A percentile compares a stretch with the other conserved stretches of the same genome.
Conservation (phyloP, 2,797 vertebrate species). For the Sternarchorhynchus goeldii region DNA sequence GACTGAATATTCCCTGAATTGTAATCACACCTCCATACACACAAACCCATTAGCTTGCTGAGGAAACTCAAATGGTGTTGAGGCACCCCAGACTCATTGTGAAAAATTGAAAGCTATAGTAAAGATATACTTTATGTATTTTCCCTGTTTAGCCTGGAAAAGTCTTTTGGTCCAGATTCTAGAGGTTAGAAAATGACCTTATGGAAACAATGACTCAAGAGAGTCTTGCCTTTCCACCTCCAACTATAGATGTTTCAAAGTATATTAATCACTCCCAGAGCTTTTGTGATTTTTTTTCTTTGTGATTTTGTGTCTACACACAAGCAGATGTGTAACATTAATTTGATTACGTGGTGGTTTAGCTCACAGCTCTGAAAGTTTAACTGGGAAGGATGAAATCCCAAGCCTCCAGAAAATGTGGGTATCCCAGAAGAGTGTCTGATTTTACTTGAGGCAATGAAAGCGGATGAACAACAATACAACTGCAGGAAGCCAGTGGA, state of each 20-base stretch:
- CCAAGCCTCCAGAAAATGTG: slow-evolving; percentile 23
- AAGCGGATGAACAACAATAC: slow-evolving; percentile 12
- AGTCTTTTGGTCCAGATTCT: slow-evolving; percentile 56
- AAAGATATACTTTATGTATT: slow-evolving; percentile 64
- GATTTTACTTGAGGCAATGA: slow-evolving; percentile 12
- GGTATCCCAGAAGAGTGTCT: slow-evolving; percentile 20
- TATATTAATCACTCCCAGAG: slow-evolving; percentile 6
- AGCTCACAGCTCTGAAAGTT: neutral
- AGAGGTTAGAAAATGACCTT: slow-evolving; percentile 67
- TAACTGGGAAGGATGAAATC: slow-evolving; percentile 9
- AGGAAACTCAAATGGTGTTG: slow-evolving; percentile 30
- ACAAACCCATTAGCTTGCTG: slow-evolving; percentile 23
- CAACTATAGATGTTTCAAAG: slow-evolving; percentile 38
- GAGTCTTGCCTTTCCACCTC: slow-evolving; percentile 53
- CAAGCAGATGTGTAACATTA: slow-evolving; percentile 26
- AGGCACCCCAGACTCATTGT: slow-evolving; percentile 31
- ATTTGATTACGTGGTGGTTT: slow-evolving; percentile 33
- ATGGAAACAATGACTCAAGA: slow-evolving; percentile 74
- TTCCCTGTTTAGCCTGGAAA: slow-evolving; percentile 68
- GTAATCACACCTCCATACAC: neutral
- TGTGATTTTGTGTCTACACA: neutral
- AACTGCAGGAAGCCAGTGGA: slow-evolving; percentile 50
- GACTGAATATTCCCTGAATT: neutral
- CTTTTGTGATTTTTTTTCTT: neutral
- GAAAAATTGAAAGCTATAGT: slow-evolving; percentile 36